A percentile compares a stretch with the other conserved stretches of the same genome.
Evolutionary conservation across 2,113 vertebrate species (phyloP).

Genomic region (Connochaetes taurinus): DNA sequence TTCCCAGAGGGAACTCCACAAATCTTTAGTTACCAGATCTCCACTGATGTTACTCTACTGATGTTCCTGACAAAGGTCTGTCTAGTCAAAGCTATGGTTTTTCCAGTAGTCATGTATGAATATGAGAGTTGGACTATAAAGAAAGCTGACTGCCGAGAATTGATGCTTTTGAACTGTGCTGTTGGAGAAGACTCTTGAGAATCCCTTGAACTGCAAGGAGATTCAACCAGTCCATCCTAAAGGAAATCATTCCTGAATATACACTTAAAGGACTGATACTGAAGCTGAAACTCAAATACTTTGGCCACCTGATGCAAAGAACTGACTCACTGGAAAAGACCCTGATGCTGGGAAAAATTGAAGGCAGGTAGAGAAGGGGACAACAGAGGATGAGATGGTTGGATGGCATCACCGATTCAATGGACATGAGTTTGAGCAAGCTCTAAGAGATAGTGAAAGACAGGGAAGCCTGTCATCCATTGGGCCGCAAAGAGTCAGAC

Average conservation of each 20-base stretch:
- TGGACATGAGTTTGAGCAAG: background rate
- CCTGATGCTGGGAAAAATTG: background rate
- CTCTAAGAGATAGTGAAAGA: background rate
- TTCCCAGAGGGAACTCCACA: background rate
- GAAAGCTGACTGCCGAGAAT: rapidly evolving
- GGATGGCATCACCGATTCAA: background rate
- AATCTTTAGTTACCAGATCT: background rate
- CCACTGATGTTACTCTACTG: background rate
- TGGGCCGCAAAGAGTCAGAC: background rate
- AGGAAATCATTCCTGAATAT: background rate
- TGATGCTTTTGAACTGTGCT: background rate
- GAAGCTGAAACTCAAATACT: background rate
- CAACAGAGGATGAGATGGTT: background rate
- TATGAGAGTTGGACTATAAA: background rate
- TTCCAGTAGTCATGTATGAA: background rate
- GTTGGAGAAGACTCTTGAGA: background rate
- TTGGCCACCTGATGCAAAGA: background rate
- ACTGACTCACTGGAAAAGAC: background rate
- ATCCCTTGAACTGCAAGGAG: background rate
- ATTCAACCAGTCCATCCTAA: background rate
- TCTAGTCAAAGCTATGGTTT: background rate
- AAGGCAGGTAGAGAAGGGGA: background rate
- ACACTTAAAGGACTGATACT: background rate
- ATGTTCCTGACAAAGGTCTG: background rate
- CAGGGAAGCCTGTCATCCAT: background rate